Percentiles rank a stretch among this genome's conserved stretches.
Conservation (phyloP, 1,140 invertebrate species). For the Drosophila oshimai region DNA sequence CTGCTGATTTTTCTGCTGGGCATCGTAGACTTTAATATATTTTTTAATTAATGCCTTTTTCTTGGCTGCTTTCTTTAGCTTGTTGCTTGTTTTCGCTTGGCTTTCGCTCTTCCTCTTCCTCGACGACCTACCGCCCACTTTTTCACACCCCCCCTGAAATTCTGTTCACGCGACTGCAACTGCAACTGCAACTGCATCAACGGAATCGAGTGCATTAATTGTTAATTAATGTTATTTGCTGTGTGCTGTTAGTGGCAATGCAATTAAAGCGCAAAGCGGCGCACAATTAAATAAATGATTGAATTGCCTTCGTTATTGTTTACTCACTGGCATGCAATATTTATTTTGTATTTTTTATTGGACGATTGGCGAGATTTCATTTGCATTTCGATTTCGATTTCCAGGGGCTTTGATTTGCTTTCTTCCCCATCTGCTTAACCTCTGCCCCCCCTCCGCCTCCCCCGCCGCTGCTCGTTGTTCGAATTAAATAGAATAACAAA, state of each 20-base stretch:
- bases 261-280: slow-evolving; percentile 68
- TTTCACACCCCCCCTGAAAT: background rate
- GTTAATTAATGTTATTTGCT: slow-evolving; percentile 71
- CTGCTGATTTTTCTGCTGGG: background rate
- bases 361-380: slow-evolving; percentile 34
- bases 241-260: slow-evolving; percentile 34
- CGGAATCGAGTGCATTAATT: slow-evolving; percentile 61
- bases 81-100: slow-evolving; percentile 20
- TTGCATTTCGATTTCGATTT: too few relatives aligned
- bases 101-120: slow-evolving; percentile 1
- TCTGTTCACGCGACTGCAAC: slow-evolving; percentile 33
- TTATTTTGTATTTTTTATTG: slow-evolving; percentile 31
- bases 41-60: slow-evolving; percentile 76
- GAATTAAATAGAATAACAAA: slow-evolving; percentile 78
- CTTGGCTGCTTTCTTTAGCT: slow-evolving; percentile 56
- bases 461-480: background rate
- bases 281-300: slow-evolving; percentile 68
- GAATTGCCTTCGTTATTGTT: slow-evolving; percentile 55
- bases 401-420: slow-evolving; percentile 7
- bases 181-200: slow-evolving; percentile 18
- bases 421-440: slow-evolving; percentile 15
- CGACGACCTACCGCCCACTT: background rate
- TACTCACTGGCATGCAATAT: slow-evolving; percentile 18
- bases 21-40: slow-evolving; percentile 50
- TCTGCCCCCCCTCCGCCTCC: background rate